These are phyloP conservation scores for Sphaerophoria rueppellii DNA, from an alignment of 2,888 invertebrate species.

Conservation along the genomic window DNA sequence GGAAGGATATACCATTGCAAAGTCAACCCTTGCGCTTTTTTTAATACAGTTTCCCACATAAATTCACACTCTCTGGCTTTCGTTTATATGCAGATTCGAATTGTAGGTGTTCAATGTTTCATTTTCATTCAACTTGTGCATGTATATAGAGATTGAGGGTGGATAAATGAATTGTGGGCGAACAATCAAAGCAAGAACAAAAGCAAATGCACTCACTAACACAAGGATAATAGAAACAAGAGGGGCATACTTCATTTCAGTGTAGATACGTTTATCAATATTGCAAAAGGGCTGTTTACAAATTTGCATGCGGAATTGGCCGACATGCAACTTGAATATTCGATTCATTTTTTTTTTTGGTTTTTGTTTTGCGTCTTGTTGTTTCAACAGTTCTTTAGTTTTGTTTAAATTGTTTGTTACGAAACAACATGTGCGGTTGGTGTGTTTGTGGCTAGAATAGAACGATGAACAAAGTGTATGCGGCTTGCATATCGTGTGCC, in stretches of 20 bases:
- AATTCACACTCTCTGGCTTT: conserved; percentile 80
- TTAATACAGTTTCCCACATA: conserved; percentile 80
- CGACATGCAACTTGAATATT: conserved; percentile 71
- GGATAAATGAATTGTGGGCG: conserved; percentile 20
- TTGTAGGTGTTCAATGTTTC: conserved; percentile 63
- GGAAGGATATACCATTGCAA: conserved; percentile 1
- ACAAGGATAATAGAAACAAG: conserved; percentile 5
- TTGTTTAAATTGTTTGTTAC: conserved; percentile 38
- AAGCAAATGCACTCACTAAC: background rate
- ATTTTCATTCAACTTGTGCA: conserved; percentile 44
- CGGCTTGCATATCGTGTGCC: conserved; percentile 66
- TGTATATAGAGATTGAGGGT: background rate
- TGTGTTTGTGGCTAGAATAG: conserved; percentile 26
- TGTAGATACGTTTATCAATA: background rate
- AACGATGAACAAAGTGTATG: background rate
- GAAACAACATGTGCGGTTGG: conserved; percentile 27
- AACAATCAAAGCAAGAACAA: conserved; percentile 9
- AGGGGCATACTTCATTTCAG: background rate
- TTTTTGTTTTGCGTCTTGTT: conserved; percentile 27
- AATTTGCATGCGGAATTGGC: conserved; percentile 69
- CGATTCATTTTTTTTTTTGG: conserved; percentile 57
- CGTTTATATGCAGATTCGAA: conserved; percentile 74
- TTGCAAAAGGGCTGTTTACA: conserved; percentile 46
- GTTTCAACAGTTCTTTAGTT: conserved; percentile 32
- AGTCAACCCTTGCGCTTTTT: conserved; percentile 60